These are phyloP conservation scores for Muscicapa comitata DNA, from an alignment of 2,797 vertebrate genomes.

Conservation along the genomic window DNA sequence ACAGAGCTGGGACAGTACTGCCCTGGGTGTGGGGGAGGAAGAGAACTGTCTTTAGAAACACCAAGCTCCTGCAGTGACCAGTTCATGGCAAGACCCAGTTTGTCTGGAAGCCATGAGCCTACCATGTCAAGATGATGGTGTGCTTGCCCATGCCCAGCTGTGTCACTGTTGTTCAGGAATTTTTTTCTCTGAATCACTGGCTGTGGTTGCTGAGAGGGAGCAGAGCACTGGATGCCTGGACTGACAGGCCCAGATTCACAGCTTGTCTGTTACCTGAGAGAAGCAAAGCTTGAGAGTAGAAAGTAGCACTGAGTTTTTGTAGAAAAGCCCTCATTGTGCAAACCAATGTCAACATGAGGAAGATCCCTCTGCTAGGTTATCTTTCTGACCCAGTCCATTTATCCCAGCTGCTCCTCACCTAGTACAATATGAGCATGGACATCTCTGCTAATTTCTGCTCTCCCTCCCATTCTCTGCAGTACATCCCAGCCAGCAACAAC, in stretches of 20 bases:
- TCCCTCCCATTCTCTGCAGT: constrained; percentile 74
- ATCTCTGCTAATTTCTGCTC: background rate
- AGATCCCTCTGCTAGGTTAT: background rate
- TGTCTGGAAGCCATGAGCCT: background rate
- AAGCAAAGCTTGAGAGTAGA: background rate
- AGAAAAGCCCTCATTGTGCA: background rate
- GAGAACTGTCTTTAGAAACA: background rate
- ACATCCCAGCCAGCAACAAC: constrained; percentile 88
- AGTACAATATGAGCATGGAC: background rate
- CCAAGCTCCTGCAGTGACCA: background rate
- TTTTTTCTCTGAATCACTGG: background rate
- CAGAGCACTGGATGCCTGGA: background rate
- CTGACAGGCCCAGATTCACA: background rate
- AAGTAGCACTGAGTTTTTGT: background rate
- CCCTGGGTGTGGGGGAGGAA: background rate
- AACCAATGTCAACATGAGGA: background rate
- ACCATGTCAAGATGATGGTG: background rate
- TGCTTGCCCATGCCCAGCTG: background rate
- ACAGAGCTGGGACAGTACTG: background rate
- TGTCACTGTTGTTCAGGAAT: background rate
- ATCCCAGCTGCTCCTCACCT: background rate
- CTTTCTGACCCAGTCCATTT: background rate
- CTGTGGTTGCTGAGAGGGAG: background rate
- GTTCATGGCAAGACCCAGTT: background rate
- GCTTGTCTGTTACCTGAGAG: background rate